Percentiles rank a stretch among this genome's conserved stretches.
phyloP scores from a whole-genome alignment of 64 coral and sea anemone genomes.

The Dendronephthya gigantea region DNA sequence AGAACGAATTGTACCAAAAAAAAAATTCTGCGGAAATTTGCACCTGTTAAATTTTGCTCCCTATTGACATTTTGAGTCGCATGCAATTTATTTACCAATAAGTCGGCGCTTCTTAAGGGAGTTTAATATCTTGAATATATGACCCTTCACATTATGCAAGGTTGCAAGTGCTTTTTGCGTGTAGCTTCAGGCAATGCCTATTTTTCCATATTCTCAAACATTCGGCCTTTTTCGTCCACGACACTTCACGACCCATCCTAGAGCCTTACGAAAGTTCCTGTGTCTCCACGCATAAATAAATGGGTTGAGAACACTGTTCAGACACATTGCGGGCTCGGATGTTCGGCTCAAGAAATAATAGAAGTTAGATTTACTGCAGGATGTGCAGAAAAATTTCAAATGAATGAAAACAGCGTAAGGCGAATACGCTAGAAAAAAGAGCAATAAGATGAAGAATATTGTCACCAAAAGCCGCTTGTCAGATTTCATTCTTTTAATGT shows the following conservation, averaged over 20 bases:
- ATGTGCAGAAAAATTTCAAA: background rate
- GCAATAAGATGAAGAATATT: background rate
- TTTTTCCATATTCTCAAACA: background rate
- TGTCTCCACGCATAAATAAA: slow-evolving; percentile 37
- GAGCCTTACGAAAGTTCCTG: slow-evolving; percentile 8
- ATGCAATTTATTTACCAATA: too few relatives aligned
- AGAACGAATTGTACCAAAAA: too few relatives aligned
- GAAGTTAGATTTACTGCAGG: background rate
- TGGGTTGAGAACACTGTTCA: slow-evolving; percentile 23
- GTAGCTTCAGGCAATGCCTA: too few relatives aligned
- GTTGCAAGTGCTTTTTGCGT: too few relatives aligned
- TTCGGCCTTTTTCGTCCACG: background rate
- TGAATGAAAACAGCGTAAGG: slow-evolving; percentile 16
- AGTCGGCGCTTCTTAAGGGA: too few relatives aligned
- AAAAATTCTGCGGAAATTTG: too few relatives aligned
- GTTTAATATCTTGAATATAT: too few relatives aligned
- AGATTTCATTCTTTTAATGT: background rate
- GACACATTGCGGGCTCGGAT: slow-evolving; percentile 16
- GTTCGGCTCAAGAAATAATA: background rate
- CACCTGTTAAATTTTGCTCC: too few relatives aligned
- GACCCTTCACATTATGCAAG: too few relatives aligned
- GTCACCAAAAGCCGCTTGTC: background rate
- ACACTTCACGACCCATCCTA: background rate
- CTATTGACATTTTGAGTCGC: too few relatives aligned
- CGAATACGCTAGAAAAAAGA: background rate